These are phyloP conservation scores for Melanotus villosus DNA, from an alignment of 2,888 invertebrate species.

Conservation along the genomic window DNA sequence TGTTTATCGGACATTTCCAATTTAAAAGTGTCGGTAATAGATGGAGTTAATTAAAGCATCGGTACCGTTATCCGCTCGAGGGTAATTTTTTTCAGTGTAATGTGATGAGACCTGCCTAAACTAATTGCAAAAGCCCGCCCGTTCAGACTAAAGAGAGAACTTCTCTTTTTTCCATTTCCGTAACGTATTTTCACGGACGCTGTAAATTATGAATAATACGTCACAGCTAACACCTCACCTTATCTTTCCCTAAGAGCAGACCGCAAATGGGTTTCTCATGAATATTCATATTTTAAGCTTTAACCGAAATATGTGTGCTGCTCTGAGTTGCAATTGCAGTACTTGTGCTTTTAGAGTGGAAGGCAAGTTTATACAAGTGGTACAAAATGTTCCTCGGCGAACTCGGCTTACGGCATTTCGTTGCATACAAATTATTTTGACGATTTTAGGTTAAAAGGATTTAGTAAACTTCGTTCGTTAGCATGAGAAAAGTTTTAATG, in stretches of 20 bases:
- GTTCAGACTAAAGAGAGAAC: too few species aligned
- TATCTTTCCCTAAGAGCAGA: constrained; percentile 26
- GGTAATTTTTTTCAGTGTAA: background rate
- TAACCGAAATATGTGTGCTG: constrained; percentile 23
- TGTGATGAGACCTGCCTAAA: background rate
- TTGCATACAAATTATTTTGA: constrained; percentile 32
- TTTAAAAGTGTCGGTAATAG: background rate
- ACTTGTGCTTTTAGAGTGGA: background rate
- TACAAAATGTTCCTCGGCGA: background rate
- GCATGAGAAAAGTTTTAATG: constrained; percentile 33
- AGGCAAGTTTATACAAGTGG: background rate
- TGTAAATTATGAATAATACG: constrained; percentile 26
- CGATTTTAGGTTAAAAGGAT: constrained; percentile 34
- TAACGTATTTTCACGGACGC: constrained; percentile 15
- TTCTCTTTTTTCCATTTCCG: constrained; percentile 2
- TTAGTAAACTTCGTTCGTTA: constrained; percentile 28
- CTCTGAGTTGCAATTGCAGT: constrained; percentile 21
- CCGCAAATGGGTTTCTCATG: constrained; percentile 33
- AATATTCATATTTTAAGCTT: constrained; percentile 29
- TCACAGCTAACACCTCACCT: constrained; percentile 27
- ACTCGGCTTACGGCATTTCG: background rate
- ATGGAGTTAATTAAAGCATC: constrained; percentile 2
- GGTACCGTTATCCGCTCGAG: background rate
- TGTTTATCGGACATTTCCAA: background rate
- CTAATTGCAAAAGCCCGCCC: constrained; percentile 10